Percentiles rank a stretch among this genome's conserved stretches.
Conservation (phyloP, 1,140 invertebrate genomes). For the Venturia canescens region DNA sequence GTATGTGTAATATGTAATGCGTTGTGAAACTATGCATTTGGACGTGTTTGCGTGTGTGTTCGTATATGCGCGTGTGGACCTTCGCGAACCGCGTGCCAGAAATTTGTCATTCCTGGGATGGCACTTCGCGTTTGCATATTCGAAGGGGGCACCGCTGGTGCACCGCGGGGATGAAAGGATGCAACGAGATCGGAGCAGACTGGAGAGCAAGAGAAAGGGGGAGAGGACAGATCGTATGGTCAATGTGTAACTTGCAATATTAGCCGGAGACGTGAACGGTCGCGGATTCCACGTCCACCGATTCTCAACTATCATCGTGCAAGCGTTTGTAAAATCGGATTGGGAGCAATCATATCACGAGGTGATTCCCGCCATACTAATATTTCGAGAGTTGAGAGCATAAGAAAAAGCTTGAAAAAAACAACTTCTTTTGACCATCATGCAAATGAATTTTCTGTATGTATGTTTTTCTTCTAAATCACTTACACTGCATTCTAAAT, state of each 20-base stretch:
- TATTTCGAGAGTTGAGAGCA: too few relatives aligned
- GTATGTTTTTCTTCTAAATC: too few relatives aligned
- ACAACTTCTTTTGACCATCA: too few relatives aligned
- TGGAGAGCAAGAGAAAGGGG: not conserved
- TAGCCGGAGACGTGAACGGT: not conserved
- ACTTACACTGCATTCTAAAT: not conserved
- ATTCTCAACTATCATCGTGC: not conserved
- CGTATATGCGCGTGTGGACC: not conserved
- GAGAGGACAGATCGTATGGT: not conserved
- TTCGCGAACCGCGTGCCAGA: slow-evolving; percentile 13
- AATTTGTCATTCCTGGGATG: slow-evolving; percentile 37
- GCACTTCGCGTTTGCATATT: slow-evolving; percentile 35
- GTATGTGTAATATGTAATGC: not conserved
- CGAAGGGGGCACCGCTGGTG: not conserved
- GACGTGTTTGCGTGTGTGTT: not conserved
- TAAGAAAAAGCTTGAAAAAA: too few relatives aligned
- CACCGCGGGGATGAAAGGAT: not conserved
- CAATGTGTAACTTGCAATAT: slow-evolving; percentile 20
- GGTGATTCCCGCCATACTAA: too few relatives aligned
- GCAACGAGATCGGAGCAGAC: too few relatives aligned
- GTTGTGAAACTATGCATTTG: not conserved
- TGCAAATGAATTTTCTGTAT: too few relatives aligned
- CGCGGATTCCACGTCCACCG: not conserved
- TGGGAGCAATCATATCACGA: too few relatives aligned
- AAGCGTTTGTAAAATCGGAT: too few relatives aligned